Base-by-base conservation (phyloP, 2,797 vertebrate species). In the Sebastes cheni region DNA sequence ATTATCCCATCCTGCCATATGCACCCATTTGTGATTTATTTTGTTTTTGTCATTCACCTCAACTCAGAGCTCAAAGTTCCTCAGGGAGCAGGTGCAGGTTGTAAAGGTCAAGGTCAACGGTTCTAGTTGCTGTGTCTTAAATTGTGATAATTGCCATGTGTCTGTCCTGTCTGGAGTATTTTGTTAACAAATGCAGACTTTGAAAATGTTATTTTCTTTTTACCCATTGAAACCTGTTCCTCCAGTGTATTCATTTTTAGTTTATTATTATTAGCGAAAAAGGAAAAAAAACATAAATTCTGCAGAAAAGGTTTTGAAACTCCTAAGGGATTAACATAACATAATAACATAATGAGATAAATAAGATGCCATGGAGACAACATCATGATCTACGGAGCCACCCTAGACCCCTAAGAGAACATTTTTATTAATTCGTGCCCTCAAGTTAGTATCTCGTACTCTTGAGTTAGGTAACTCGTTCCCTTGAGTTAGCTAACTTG, bases 101-200 rank as follows among this genome's bases (percentile, higher is more conserved):
- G 59, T 54, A 68, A 74, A 80, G 76, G 69, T 72, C 32, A 82
- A 82, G 72, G 55, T 77, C 5, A 80, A 77, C 50, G 27, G 9
- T n/a, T 59, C 6, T 55, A 23, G 16, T 75, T 55, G 11, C 16
- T 66, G 18, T 64, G 67, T 72, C 70, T 82, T 75, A 58, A 72
- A 73, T 67, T 42, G 22, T 66, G 36, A 72, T 71, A 73, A 83
- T 32, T 60, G 59, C 13, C 60, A 75, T 59, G 62, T 68, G 62
- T 70, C 27, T 67, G 12, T 42, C 29, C 36, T 22, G 32, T 22
- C 42, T 67, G n/a, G 14, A 58, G 36, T 50, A 3, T 42, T 56
- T 56, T 30, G 32, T 42, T 67, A 55, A 36, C 64, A 56, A 79
- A 79, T 13, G 60, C 14, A 30, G 18, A 27, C 68, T 67, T 60